Conservation (phyloP, 2,888 invertebrate genomes). For the Tryphoninae sp. region DNA sequence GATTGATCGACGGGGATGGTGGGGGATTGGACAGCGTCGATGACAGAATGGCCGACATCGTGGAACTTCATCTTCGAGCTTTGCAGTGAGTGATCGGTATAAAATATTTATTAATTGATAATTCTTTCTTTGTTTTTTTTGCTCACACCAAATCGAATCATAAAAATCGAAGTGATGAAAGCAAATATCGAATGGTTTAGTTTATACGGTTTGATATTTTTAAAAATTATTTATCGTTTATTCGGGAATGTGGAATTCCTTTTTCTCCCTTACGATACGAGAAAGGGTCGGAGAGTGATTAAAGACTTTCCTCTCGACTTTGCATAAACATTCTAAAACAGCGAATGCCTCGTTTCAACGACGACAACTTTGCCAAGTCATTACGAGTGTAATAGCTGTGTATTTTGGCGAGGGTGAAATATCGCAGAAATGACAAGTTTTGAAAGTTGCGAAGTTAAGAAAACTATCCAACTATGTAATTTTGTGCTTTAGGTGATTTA, state of each 20-base stretch:
- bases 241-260: neutral
- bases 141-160: neutral
- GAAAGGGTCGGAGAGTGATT: neutral
- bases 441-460: neutral
- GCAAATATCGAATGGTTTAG: no score
- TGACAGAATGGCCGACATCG: conserved; percentile 66
- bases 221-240: neutral
- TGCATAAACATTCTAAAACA: neutral
- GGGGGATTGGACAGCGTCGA: neutral
- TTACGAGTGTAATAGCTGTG: neutral
- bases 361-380: conserved; percentile 1
- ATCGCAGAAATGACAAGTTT: neutral
- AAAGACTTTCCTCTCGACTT: neutral
- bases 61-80: conserved; percentile 71
- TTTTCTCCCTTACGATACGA: neutral
- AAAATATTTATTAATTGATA: neutral
- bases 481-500: neutral
- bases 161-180: neutral
- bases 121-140: neutral
- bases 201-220: neutral
- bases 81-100: conserved; percentile 66
- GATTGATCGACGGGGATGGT: conserved; percentile 61
- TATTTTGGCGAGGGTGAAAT: neutral
- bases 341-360: neutral
- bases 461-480: neutral